Conservation (phyloP, 2,888 invertebrate species). For the Cephus spinipes region DNA sequence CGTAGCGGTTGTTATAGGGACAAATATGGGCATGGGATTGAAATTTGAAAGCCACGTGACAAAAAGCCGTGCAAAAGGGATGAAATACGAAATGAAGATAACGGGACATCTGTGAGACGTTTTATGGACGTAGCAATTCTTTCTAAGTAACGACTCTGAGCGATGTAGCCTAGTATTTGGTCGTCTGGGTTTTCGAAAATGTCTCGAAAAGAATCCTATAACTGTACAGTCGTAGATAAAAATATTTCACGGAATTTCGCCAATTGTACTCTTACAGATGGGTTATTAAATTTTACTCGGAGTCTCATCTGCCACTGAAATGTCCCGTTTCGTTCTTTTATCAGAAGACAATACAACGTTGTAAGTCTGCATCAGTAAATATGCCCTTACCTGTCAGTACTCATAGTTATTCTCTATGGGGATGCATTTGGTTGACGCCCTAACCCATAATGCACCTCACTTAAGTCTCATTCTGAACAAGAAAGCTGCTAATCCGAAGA, state of each 20-base stretch:
- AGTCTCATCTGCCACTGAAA: neutral
- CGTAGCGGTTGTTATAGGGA: neutral
- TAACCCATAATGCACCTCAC: neutral
- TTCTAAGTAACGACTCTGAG: neutral
- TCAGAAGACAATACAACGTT: neutral
- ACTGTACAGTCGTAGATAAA: neutral
- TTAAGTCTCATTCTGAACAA: neutral
- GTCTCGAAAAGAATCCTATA: neutral
- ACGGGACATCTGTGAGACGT: neutral
- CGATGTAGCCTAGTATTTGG: neutral
- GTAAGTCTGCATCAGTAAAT: neutral
- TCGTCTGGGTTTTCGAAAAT: neutral
- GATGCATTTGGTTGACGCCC: neutral
- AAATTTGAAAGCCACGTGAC: neutral
- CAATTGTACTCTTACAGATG: neutral
- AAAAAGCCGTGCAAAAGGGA: neutral
- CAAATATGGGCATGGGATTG: neutral
- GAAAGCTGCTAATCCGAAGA: neutral
- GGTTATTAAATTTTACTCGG: neutral
- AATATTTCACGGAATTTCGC: neutral
- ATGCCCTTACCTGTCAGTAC: neutral
- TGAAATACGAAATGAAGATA: neutral
- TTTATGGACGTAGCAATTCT: neutral
- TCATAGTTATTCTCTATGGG: neutral
- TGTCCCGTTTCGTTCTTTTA: neutral